phyloP scores from a whole-genome alignment of 2,113 vertebrate genomes.

The Chinchilla lanigera region DNA sequence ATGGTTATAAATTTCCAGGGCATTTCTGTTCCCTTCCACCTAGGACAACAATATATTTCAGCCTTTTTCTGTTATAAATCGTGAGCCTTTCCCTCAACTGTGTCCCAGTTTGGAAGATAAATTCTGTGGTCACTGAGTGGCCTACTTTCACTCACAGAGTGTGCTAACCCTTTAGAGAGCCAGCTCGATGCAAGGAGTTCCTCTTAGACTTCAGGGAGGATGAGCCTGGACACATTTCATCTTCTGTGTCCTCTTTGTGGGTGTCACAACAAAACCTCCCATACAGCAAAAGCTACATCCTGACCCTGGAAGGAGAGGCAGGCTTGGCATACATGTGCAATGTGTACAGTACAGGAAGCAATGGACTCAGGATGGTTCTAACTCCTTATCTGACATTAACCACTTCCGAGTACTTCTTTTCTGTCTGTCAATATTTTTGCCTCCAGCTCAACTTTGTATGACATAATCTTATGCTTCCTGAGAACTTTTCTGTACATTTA shows the following conservation, averaged over 20 bases:
- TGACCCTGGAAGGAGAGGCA: fast-evolving
- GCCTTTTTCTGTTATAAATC: background rate
- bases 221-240: background rate
- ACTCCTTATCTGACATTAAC: too few relatives aligned
- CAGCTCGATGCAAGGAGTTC: background rate
- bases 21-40: background rate
- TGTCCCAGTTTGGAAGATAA: background rate
- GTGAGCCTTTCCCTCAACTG: background rate
- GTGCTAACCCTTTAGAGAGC: background rate
- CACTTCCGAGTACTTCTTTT: background rate
- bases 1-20: too few relatives aligned
- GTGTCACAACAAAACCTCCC: background rate
- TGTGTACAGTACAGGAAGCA: background rate
- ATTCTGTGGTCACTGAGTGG: too few relatives aligned
- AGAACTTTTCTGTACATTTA: background rate
- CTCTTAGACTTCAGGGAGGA: background rate
- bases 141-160: background rate
- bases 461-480: background rate
- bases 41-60: too few relatives aligned
- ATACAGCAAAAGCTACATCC: background rate
- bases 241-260: background rate
- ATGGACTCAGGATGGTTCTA: background rate
- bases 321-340: background rate
- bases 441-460: background rate
- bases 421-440: background rate